Evolutionary conservation across 1,140 invertebrate genomes (phyloP).

Genomic region (Copidosoma floridanum): DNA sequence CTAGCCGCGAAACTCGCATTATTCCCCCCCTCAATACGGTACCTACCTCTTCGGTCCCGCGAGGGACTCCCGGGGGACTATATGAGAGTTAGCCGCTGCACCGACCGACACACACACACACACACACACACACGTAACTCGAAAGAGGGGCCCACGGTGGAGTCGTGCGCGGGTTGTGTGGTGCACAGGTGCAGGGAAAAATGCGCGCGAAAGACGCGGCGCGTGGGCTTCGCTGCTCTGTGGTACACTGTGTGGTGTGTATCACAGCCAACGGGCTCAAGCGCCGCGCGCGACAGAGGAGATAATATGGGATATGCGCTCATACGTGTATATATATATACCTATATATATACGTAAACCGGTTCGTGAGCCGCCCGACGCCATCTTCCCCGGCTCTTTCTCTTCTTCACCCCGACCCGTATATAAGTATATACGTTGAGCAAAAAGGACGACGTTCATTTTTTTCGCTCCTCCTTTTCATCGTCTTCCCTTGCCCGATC

Average conservation of each 20-base stretch:
- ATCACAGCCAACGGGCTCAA: too few relatives aligned
- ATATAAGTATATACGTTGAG: too few relatives aligned
- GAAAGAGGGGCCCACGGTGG: too few relatives aligned
- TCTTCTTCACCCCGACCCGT: constrained; percentile 22
- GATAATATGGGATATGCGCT: neutral
- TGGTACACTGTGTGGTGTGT: too few relatives aligned
- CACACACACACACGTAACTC: neutral
- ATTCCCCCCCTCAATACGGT: neutral
- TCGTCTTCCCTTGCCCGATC: neutral
- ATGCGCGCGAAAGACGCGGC: neutral
- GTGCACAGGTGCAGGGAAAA: constrained; percentile 19
- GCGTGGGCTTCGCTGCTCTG: neutral
- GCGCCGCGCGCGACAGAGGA: too few relatives aligned
- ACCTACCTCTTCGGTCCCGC: neutral
- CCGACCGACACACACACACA: neutral
- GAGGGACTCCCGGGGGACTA: constrained; percentile 3
- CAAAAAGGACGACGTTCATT: too few relatives aligned
- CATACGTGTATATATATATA: neutral
- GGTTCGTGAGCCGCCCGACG: neutral
- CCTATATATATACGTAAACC: neutral
- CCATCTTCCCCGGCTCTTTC: too few relatives aligned
- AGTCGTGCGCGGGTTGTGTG: neutral
- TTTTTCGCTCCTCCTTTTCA: constrained; percentile 27
- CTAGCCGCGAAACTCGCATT: constrained; percentile 3
- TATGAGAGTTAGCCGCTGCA: too few relatives aligned